phyloP scores from a whole-genome alignment of 2,888 invertebrate species.

The Pedicia rivosa region DNA sequence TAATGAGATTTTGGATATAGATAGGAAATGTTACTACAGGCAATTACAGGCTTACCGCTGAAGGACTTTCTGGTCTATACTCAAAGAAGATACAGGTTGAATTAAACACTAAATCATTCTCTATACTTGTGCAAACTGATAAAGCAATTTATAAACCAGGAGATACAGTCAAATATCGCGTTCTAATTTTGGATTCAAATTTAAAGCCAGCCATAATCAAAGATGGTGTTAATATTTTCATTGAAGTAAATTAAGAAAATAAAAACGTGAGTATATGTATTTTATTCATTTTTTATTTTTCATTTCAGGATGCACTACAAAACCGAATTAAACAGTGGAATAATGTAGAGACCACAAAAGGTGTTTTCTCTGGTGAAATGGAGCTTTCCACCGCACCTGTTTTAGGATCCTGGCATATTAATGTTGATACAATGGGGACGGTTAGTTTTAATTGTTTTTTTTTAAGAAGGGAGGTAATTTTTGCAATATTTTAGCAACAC shows the following conservation, averaged over 20 bases:
- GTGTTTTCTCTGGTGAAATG: conserved; percentile 61
- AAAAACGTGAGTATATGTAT: no score
- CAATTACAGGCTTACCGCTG: conserved; percentile 57
- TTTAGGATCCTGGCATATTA: conserved; percentile 76
- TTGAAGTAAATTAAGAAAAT: no score
- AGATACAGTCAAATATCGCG: conserved; percentile 56
- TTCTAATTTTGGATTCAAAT: conserved; percentile 44
- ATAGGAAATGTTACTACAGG: conserved; percentile 51
- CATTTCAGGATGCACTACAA: conserved; percentile 50
- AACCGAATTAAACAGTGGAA: conserved; percentile 73
- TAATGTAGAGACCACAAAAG: conserved; percentile 46
- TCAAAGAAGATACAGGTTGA: no score
- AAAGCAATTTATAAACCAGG: conserved; percentile 82
- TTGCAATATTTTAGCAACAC: no score
- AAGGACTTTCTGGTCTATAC: conserved; percentile 56
- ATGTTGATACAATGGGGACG: no score
- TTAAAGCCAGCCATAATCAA: conserved; percentile 56
- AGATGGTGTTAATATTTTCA: no score
- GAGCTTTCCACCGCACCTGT: conserved; percentile 67
- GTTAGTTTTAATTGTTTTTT: no score
- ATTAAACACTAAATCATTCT: conserved; percentile 65
- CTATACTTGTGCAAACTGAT: conserved; percentile 82
- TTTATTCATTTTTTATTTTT: no score
- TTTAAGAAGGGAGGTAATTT: no score
- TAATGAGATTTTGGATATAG: no score